phyloP scores from a whole-genome alignment of 1,140 invertebrate species.

The Cotesia vestalis region DNA sequence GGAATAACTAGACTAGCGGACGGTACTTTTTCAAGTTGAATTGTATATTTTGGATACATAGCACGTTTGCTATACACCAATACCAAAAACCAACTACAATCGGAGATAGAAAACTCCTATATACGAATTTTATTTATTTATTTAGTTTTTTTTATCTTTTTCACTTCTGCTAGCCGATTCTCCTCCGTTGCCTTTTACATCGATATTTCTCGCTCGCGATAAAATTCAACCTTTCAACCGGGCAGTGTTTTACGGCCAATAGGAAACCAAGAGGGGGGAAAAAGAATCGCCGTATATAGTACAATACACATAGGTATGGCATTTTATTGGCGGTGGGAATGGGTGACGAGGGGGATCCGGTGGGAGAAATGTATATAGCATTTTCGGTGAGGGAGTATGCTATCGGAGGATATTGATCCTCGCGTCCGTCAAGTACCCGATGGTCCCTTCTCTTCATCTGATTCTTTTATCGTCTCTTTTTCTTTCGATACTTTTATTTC shows the following conservation, averaged over 20 bases:
- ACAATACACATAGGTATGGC: conserved; percentile 63
- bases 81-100: conserved; percentile 12
- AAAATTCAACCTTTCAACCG: conserved; percentile 64
- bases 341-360: conserved; percentile 42
- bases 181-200: conserved; percentile 51
- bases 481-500: conserved; percentile 28
- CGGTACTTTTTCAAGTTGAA: conserved; percentile 26
- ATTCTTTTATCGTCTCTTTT: conserved; percentile 34
- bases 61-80: conserved; percentile 9
- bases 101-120: conserved; percentile 6
- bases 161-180: conserved; percentile 11
- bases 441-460: conserved; percentile 53
- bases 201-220: conserved; percentile 60
- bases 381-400: conserved; percentile 55
- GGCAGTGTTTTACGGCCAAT: conserved; percentile 64
- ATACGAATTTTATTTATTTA: conserved; percentile 26
- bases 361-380: conserved; percentile 53
- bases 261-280: conserved; percentile 49
- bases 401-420: conserved; percentile 67
- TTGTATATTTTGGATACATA: conserved; percentile 17
- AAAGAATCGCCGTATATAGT: conserved; percentile 59
- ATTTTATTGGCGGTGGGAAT: conserved; percentile 65
- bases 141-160: conserved; percentile 16
- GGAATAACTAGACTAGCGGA: background rate
- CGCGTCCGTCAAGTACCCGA: conserved; percentile 64